Conservation (phyloP, 1,140 invertebrate species). For the Drosophila ironensis region DNA sequence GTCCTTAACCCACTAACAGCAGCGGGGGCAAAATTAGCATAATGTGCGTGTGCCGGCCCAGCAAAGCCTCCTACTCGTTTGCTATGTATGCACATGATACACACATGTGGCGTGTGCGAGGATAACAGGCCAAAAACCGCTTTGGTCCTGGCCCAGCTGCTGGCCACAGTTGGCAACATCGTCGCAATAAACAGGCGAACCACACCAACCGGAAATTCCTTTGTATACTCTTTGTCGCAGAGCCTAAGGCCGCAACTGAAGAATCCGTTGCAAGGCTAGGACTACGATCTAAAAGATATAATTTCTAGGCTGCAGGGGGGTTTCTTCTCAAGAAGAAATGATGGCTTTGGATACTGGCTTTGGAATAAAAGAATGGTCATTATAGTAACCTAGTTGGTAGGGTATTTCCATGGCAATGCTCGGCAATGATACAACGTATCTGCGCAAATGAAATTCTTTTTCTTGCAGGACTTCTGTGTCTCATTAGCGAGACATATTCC, state of each 20-base stretch:
- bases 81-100: too few species aligned
- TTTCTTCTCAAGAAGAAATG: background rate
- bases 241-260: background rate
- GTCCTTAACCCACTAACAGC: slow-evolving; percentile 76
- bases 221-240: slow-evolving; percentile 24
- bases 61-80: background rate
- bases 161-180: background rate
- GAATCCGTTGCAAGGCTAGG: background rate
- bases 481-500: slow-evolving; percentile 3
- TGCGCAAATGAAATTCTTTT: background rate
- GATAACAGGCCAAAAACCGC: slow-evolving; percentile 60
- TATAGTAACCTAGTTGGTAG: too few species aligned
- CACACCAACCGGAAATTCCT: slow-evolving; percentile 51
- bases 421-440: too few species aligned
- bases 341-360: too few species aligned
- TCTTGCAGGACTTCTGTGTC: background rate
- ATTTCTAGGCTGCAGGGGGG: too few species aligned
- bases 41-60: slow-evolving; percentile 45
- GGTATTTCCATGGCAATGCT: background rate
- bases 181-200: slow-evolving; percentile 38
- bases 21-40: slow-evolving; percentile 72
- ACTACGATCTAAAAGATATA: too few species aligned
- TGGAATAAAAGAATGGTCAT: too few species aligned
- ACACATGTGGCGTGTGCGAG: slow-evolving; percentile 21
- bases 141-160: slow-evolving; percentile 37